A percentile compares a stretch with the other conserved stretches of the same genome.
These are phyloP conservation scores for Mustelus asterias DNA, from an alignment of 2,113 vertebrate species.

Conservation along the genomic window DNA sequence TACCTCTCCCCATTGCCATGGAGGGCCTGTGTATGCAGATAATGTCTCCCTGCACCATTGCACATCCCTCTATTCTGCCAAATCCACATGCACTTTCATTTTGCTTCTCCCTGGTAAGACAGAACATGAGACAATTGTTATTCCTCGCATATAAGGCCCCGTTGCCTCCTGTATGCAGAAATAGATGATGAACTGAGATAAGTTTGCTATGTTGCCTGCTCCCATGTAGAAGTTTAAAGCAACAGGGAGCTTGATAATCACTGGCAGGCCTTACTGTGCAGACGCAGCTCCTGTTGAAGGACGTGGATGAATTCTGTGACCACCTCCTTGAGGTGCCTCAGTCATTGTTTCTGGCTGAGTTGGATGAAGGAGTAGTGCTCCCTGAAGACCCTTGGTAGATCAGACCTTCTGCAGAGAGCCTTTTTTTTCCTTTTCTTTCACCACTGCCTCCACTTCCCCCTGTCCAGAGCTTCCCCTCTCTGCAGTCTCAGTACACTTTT, in stretches of 20 bases:
- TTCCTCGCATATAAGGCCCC: not conserved
- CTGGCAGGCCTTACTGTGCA: not conserved
- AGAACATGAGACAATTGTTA: not conserved
- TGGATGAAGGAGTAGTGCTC: not conserved
- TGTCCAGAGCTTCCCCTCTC: not conserved
- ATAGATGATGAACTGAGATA: not conserved
- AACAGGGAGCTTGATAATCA: not conserved
- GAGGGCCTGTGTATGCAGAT: not conserved
- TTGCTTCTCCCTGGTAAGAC: not conserved
- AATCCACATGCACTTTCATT: not conserved
- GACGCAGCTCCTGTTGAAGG: not conserved
- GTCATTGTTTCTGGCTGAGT: not conserved
- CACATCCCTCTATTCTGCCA: not conserved
- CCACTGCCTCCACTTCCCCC: no score
- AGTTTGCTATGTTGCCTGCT: not conserved
- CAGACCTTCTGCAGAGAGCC: not conserved
- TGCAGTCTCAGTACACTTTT: not conserved
- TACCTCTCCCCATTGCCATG: not conserved
- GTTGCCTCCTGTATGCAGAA: not conserved
- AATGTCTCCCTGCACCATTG: not conserved
- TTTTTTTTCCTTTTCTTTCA: not conserved
- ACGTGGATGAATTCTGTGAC: not conserved
- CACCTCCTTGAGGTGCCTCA: not conserved
- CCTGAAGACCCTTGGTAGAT: not conserved
- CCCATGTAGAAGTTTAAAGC: no score